Evolutionary conservation across 2,113 vertebrate genomes (phyloP).

Genomic region (Grammomys surdaster): DNA sequence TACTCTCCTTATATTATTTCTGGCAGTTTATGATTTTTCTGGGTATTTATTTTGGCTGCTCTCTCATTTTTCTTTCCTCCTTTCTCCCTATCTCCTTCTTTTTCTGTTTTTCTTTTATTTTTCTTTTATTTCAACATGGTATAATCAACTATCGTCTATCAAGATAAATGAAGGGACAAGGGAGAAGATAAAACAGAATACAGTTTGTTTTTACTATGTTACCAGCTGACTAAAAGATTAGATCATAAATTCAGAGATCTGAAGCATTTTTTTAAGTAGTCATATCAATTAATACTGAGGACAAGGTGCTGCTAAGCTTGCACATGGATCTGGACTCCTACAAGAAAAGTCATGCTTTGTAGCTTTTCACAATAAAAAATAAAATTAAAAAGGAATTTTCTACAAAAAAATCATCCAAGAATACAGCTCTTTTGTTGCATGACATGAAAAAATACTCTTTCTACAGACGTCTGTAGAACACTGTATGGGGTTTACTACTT

Average conservation of each 20-base stretch:
- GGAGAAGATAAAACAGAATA: neutral
- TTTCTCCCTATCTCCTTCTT: neutral
- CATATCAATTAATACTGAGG: neutral
- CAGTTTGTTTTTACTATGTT: neutral
- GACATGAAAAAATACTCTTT: neutral
- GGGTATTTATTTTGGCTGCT: neutral
- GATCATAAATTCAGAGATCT: neutral
- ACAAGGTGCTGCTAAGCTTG: neutral
- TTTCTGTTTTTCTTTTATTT: neutral
- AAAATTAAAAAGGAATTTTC: neutral
- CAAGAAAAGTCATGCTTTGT: neutral
- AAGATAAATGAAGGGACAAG: neutral
- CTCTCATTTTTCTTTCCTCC: neutral
- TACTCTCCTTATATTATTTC: neutral
- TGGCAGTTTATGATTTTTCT: neutral
- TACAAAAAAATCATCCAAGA: neutral
- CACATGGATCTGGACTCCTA: fast-evolving
- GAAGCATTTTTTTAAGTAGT: neutral
- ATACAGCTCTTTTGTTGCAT: neutral
- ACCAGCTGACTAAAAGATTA: neutral
- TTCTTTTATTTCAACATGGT: neutral
- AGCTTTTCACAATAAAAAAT: neutral
- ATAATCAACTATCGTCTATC: neutral
- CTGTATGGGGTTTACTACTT: neutral
- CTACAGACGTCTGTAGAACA: neutral